Evolutionary conservation across 2,113 vertebrate species (phyloP), one percentile per base, ranked within the genome.

Genomic region (Perca flavescens): DNA sequence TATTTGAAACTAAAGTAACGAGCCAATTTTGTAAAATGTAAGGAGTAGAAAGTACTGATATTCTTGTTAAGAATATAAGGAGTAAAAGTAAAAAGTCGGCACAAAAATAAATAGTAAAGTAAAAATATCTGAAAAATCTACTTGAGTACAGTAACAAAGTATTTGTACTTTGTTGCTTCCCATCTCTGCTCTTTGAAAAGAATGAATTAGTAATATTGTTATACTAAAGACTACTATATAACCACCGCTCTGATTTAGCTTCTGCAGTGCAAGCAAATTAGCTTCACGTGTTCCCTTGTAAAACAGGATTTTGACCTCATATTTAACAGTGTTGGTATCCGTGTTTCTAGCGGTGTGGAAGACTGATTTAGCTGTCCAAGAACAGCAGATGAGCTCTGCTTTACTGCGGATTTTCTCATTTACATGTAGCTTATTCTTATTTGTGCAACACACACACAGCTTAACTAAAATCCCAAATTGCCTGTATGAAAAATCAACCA

Each of bases 331-430:
- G 3, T n/a, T 25, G 13, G 1, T 5, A 52, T 28, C 34, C 17
- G 12, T 8, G 25, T 49, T 28, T 53, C 67, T 54, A 16, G 31
- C 58, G 22, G 31, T 43, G 1, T 60, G 65, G 36, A 75, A 5
- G 21, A 22, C 50, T 50, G 36, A 31, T 76, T 69, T 52, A 14
- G 69, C 77, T 52, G 46, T 50, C 58, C 34, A 46, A 52, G 53
- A 65, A 68, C 74, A 61, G 60, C 70, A 79, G 57, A 82, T 54
- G 54, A 77, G 25, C 69, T 46, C 46, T 43, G 63, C 34, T 78
- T 62, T 49, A 21, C n/a, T 52, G 50, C 43, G 78, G 53, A 84
- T 81, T 78, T 81, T 71, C 47, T 74, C 13, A 79, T 84, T 81
- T 78, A 49, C 70, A 65, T 63, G 65, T 31, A 28, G 73, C 64